phyloP scores from a whole-genome alignment of 2,113 vertebrate genomes.

The Cheilinus undulatus region DNA sequence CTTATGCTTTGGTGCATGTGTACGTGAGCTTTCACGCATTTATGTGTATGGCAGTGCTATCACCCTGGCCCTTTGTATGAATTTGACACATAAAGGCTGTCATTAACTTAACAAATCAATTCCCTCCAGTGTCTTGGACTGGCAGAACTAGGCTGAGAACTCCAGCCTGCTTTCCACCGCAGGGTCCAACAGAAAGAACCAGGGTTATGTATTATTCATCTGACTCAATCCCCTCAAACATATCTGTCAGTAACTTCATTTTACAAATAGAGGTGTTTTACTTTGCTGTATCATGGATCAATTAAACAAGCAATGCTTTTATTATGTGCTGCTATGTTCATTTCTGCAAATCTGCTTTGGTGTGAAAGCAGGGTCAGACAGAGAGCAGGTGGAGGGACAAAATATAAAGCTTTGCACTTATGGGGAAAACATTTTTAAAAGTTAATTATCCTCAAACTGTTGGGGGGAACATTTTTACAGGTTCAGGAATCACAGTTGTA shows the following conservation, averaged over 20 bases:
- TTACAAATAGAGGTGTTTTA: slow-evolving; percentile 48
- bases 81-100: slow-evolving; percentile 66
- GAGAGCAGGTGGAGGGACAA: too few relatives aligned
- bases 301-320: slow-evolving; percentile 30
- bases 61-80: slow-evolving; percentile 57
- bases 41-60: slow-evolving; percentile 26
- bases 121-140: slow-evolving; percentile 59
- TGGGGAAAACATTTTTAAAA: too few relatives aligned
- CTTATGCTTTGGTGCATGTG: background rate
- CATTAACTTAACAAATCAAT: slow-evolving; percentile 74
- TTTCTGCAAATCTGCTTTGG: background rate
- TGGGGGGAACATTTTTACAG: too few relatives aligned
- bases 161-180: slow-evolving; percentile 52
- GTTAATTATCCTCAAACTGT: too few relatives aligned
- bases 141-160: slow-evolving; percentile 65
- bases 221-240: slow-evolving; percentile 9
- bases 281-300: slow-evolving; percentile 4
- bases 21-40: slow-evolving; percentile 13
- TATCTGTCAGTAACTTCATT: slow-evolving; percentile 40
- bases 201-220: slow-evolving; percentile 71
- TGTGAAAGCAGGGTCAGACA: slow-evolving; percentile 39
- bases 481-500: too few relatives aligned
- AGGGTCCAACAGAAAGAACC: slow-evolving; percentile 39
- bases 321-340: slow-evolving; percentile 22
- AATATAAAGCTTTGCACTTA: too few relatives aligned